These are phyloP conservation scores for Actenoides lindsayi DNA, from an alignment of 2,113 vertebrate species.

Conservation along the genomic window DNA sequence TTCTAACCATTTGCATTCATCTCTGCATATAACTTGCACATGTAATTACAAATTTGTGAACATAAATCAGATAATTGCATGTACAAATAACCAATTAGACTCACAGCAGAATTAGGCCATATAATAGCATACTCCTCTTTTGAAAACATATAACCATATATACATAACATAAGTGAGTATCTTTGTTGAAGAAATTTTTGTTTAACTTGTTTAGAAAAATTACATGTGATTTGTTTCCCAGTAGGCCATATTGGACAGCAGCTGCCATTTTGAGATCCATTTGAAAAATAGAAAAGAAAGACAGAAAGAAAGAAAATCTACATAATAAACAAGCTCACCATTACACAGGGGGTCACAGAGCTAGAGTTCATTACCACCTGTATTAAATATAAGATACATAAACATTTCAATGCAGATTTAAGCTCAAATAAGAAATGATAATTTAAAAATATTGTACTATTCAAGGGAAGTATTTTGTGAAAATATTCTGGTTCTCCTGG, in stretches of 20 bases:
- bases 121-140: background rate
- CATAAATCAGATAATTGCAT: conserved; percentile 61
- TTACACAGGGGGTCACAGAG: background rate
- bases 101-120: conserved; percentile 4
- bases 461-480: background rate
- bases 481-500: background rate
- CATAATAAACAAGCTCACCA: background rate
- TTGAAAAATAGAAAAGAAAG: background rate
- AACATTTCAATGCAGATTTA: background rate
- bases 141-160: background rate
- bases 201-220: background rate
- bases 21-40: conserved; percentile 33
- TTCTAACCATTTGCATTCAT: conserved; percentile 58
- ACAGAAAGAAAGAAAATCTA: background rate
- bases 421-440: background rate
- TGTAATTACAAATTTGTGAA: conserved; percentile 54
- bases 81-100: conserved; percentile 57
- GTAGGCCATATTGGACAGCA: background rate
- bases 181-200: background rate
- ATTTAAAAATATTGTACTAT: background rate
- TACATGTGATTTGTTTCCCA: background rate
- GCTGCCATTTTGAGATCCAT: background rate
- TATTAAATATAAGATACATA: background rate
- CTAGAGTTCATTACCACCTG: background rate
- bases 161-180: background rate